Evolutionary conservation across 2,888 invertebrate species (phyloP), one percentile per base, ranked within the genome.

Genomic region (Erebia ligea): DNA sequence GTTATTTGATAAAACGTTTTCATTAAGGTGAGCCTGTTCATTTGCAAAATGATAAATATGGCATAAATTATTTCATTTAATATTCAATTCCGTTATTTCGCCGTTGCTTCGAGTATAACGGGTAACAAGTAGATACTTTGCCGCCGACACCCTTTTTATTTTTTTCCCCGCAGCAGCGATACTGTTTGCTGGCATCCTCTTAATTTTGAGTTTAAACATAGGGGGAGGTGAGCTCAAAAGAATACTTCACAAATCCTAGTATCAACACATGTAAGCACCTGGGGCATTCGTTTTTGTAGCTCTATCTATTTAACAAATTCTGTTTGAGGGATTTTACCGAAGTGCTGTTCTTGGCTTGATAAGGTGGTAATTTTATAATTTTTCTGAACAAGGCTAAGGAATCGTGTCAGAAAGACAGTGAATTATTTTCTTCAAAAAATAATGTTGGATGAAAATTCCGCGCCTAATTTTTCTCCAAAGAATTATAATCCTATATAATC

Each of bases 1-100:
- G 85, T 86, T 84, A 85, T 82, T 82, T 75, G 79, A 86, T 86
- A 86, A 85, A 84, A 82, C 86, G 85, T 85, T 93, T 91, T 92
- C 92, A 93, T 92, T 92, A 92, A 92, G 92, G 92, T 92, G 88
- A 89, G 90, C 81, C 85, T 89, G 89, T 89, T 90, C 92, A 92
- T 93, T 93, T 92, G 92, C 92, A 90, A 92, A 92, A 92, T 93
- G 88, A 93, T 93, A 93, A 93, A 94, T 93, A 92, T 93, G 90
- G 90, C 93, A 94, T 94, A 94, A 93, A 94, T 94, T 94, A 94
- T 93, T 94, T 94, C 94, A 94, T 94, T 94, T 94, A 93, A 87
- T 92, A 94, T 94, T 94, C 94, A 92, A 92, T 93, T 93, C 88
- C 81, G 87, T 92, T 93, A 91, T 92, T 92, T 91, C 87, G 80